phyloP scores from a whole-genome alignment of 2,797 vertebrate species.

The Peromyscus aztecus region DNA sequence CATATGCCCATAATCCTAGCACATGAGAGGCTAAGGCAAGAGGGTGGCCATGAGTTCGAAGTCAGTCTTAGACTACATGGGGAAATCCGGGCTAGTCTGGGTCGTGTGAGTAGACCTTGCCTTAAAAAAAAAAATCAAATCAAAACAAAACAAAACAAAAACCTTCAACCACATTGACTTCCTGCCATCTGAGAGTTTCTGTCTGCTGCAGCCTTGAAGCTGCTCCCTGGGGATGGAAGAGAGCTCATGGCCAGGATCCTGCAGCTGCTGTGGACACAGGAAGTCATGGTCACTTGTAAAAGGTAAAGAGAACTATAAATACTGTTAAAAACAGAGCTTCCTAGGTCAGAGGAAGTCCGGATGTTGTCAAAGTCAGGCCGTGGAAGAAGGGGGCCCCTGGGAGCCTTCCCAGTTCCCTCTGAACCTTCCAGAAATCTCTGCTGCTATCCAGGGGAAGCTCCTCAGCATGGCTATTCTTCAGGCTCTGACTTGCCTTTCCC shows the following conservation, averaged over 20 bases:
- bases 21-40: background rate
- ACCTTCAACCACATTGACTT: background rate
- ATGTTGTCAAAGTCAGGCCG: constrained; percentile 64
- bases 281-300: constrained; percentile 60
- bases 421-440: background rate
- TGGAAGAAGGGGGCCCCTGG: constrained; percentile 44
- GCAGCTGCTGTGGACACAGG: constrained; percentile 64
- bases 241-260: background rate
- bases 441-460: background rate
- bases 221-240: background rate
- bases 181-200: background rate
- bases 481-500: background rate
- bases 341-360: constrained; percentile 72
- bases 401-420: constrained; percentile 53
- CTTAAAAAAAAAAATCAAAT: background rate
- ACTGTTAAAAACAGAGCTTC: constrained; percentile 38
- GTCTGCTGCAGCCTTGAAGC: background rate
- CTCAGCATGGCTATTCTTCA: background rate
- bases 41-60: background rate
- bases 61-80: background rate
- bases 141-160: background rate
- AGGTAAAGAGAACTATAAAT: constrained; percentile 73
- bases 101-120: background rate
- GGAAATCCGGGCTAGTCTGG: background rate
- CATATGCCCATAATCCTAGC: background rate